Conservation (phyloP, 2,888 invertebrate species). For the Synanthedon myopaeformis region DNA sequence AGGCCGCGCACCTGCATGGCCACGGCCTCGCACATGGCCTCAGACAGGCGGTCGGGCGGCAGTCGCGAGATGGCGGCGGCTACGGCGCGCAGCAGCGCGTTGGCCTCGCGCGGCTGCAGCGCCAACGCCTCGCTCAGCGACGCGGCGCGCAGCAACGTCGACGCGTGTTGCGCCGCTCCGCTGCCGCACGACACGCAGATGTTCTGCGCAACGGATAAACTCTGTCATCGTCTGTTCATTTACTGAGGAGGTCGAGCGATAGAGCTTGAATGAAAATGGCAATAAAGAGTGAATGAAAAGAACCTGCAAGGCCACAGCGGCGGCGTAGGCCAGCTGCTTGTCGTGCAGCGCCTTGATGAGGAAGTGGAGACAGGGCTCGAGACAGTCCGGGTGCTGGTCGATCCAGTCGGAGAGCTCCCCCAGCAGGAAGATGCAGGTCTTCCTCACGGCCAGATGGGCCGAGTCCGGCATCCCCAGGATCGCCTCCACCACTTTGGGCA, state of each 20-base stretch:
- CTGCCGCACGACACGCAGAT: constrained; percentile 86
- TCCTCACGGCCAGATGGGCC: constrained; percentile 87
- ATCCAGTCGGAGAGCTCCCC: constrained; percentile 97
- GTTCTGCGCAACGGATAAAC: constrained; percentile 39
- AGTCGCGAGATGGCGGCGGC: constrained; percentile 62
- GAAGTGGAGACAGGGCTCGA: constrained; percentile 86
- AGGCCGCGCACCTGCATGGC: constrained; percentile 80
- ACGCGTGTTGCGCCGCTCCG: constrained; percentile 82
- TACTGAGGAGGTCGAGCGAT: no score
- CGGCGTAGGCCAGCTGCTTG: constrained; percentile 79
- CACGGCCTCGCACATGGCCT: constrained; percentile 83
- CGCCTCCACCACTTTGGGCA: constrained; percentile 93
- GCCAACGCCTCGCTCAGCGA: constrained; percentile 78
- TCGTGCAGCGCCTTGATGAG: constrained; percentile 80
- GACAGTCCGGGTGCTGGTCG: constrained; percentile 82
- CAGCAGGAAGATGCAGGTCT: constrained; percentile 87
- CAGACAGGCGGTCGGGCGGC: constrained; percentile 67
- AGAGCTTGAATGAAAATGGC: no score
- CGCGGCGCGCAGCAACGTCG: constrained; percentile 80
- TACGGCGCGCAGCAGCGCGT: constrained; percentile 79
- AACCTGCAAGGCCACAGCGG: constrained; percentile 84
- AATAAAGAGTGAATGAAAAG: no score
- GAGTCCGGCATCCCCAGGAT: constrained; percentile 86
- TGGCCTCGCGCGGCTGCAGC: constrained; percentile 80
- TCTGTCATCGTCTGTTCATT: no score